Base-by-base conservation (phyloP, 2,888 invertebrate species). In the Phaonia tiefii region DNA sequence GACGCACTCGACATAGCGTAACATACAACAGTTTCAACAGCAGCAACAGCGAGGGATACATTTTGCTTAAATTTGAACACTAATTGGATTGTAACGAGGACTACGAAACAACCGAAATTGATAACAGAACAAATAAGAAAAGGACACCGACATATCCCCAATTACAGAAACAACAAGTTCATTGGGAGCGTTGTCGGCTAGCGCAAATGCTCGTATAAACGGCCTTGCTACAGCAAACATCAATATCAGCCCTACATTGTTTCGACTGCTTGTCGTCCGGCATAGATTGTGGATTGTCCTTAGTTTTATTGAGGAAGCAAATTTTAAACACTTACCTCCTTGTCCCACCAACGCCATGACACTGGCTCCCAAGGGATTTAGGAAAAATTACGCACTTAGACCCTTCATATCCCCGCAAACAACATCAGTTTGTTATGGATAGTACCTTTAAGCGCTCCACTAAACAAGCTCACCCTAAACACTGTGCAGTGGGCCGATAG, bases 71-170 rank as follows among this genome's bases (percentile, higher is more conserved):
- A 60, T 54, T 70, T 65, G 37, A 76, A 58, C 66, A 76, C 66
- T 76, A 71, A 76, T 76, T 76, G 71, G 76, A 58, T 71, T 76
- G 56, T 76, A 66, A 66, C 71, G 65, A 65, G 56, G 44, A 71
- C 54, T 58, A 42, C 65, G 10, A 66, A 54, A 31, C 17, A 56
- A 44, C 22, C 65, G 39, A 71, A 76, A 56, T 56, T 76, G 54
- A 51, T 69, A 67, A 49, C 4, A 31, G 31, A 31, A 31, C 3
- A 31, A 8, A 8, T 5, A 31, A 31, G 31, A 8, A 39, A 20
- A 44, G 11, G 51, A 39, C 20, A 20, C 13, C 37, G 31, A 31
- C 31, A 31, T 8, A 13, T 2, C 15, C 39, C 20, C 2, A 31
- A 31, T 31, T 31, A 31, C 31, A 31, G 31, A 3, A 31, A 15